phyloP scores from a whole-genome alignment of 2,797 vertebrate species.

The Girardinus metallicus region DNA sequence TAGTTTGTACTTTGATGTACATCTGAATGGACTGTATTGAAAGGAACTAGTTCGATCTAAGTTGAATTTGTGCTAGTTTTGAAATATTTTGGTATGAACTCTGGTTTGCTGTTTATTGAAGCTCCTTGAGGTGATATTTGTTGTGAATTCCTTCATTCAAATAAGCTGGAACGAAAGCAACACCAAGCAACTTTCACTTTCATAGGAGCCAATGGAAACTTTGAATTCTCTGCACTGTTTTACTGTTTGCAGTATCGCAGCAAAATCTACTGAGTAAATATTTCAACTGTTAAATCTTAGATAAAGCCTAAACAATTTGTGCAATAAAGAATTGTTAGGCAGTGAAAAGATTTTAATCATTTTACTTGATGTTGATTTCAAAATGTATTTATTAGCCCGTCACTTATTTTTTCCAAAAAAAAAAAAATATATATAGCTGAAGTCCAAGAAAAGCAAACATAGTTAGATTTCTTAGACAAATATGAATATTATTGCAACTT shows the following conservation, averaged over 20 bases:
- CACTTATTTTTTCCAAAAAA: background rate
- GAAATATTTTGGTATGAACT: background rate
- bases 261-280: background rate
- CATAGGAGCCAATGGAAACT: background rate
- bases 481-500: slow-evolving; percentile 13
- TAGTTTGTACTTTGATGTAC: background rate
- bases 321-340: background rate
- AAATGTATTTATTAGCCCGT: background rate
- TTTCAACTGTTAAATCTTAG: background rate
- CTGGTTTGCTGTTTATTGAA: background rate
- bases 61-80: background rate
- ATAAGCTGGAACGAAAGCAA: background rate
- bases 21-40: background rate
- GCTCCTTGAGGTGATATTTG: background rate
- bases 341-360: background rate
- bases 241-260: no score
- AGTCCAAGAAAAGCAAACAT: background rate
- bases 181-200: background rate
- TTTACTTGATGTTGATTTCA: background rate
- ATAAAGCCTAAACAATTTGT: background rate
- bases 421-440: background rate
- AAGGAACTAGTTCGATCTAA: background rate
- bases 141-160: background rate
- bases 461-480: slow-evolving; percentile 9
- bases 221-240: background rate